A percentile compares a stretch with the other conserved stretches of the same genome.
phyloP scores from a whole-genome alignment of 1,140 invertebrate species.

The Saccostrea cuccullata region DNA sequence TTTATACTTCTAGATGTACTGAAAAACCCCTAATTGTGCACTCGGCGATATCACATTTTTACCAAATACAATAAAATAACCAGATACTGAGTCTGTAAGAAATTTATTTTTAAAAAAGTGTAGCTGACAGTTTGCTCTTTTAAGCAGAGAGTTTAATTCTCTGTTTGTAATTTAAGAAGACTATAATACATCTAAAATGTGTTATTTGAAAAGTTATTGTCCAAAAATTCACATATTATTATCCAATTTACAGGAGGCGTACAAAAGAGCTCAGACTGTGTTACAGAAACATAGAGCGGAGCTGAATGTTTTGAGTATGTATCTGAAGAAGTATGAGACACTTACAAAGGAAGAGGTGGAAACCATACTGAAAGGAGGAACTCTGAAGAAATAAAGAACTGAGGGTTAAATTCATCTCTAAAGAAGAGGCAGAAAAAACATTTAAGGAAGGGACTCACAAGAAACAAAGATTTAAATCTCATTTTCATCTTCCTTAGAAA shows the following conservation, averaged over 20 bases:
- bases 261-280: background rate
- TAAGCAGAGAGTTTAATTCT: too few relatives aligned
- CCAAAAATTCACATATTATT: too few relatives aligned
- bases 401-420: background rate
- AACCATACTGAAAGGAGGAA: background rate
- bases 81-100: too few relatives aligned
- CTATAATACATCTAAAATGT: too few relatives aligned
- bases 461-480: background rate
- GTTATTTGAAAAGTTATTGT: too few relatives aligned
- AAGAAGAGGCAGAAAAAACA: background rate
- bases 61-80: too few relatives aligned
- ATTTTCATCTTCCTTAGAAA: background rate
- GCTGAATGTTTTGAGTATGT: background rate
- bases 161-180: too few relatives aligned
- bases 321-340: slow-evolving; percentile 3
- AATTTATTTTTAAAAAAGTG: too few relatives aligned
- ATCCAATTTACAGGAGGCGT: background rate
- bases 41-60: too few relatives aligned
- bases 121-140: too few relatives aligned
- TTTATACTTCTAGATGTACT: too few relatives aligned
- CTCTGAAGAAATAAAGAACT: background rate
- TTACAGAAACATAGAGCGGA: background rate
- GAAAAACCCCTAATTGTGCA: too few relatives aligned
- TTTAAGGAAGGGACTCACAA: background rate
- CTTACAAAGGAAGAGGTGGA: background rate